A percentile compares a stretch with the other conserved stretches of the same genome.
phyloP scores from a whole-genome alignment of 2,113 vertebrate species.

The Lophius piscatorius region DNA sequence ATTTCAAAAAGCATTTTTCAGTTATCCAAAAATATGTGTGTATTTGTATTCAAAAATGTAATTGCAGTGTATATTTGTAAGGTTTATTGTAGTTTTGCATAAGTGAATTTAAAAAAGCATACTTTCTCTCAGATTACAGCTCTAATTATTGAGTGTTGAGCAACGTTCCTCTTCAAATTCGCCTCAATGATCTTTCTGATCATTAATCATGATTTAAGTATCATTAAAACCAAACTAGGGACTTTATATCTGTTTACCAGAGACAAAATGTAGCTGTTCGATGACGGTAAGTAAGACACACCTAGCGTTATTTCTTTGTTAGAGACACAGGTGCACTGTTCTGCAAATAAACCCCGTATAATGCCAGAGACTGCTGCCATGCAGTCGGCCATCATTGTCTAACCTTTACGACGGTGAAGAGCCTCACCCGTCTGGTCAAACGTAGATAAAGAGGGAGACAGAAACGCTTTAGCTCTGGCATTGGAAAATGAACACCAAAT shows the following conservation, averaged over 20 bases:
- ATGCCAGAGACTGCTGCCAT: constrained; percentile 49
- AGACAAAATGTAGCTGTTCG: constrained; percentile 27
- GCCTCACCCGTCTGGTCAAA: constrained; percentile 64
- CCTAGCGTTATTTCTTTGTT: constrained; percentile 25
- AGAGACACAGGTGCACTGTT: constrained; percentile 33
- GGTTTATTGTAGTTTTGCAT: too few relatives aligned
- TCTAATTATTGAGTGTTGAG: too few relatives aligned
- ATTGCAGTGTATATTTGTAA: too few relatives aligned
- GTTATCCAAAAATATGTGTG: too few relatives aligned
- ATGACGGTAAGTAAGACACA: constrained; percentile 44
- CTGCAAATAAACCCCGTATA: constrained; percentile 38
- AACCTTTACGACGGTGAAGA: constrained; percentile 52
- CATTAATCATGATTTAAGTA: too few relatives aligned
- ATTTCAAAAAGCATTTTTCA: too few relatives aligned
- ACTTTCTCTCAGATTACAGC: too few relatives aligned
- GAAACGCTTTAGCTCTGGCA: constrained; percentile 66
- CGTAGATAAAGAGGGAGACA: constrained; percentile 52
- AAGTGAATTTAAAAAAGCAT: too few relatives aligned
- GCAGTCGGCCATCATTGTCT: constrained; percentile 55
- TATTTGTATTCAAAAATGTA: too few relatives aligned
- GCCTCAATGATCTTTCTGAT: too few relatives aligned
- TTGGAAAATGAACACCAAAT: constrained; percentile 73
- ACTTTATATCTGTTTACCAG: constrained; percentile 35
- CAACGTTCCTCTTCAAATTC: too few relatives aligned
- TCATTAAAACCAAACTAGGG: not conserved